Base-by-base conservation (phyloP, 2,797 vertebrate genomes). In the Otus scops region DNA sequence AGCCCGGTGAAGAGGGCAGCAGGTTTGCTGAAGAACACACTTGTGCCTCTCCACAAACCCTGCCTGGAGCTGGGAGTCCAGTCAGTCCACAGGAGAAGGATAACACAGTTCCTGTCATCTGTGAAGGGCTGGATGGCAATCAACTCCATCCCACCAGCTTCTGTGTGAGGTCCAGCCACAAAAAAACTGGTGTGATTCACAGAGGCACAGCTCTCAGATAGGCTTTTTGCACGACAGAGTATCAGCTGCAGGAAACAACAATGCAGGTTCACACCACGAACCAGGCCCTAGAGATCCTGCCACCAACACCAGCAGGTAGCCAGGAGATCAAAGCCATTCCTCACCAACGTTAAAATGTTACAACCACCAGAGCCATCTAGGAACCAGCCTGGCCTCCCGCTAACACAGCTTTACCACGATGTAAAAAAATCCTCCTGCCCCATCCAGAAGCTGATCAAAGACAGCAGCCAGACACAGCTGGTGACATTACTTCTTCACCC, bases 211-310 rank as follows among this genome's bases (percentile, higher is more conserved):
- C 9, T 65, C n/a, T 48, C 23, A n/a, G 32, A 41, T 73, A 61
- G 1, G 1, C 9, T 45, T 69, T 64, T 30, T 17, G 4, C n/a
- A 7, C 3, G 14, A 53, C 1, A 13, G 3, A 64, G 7, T 10
- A 64, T 24, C 45, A 89, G 23, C 30, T 76, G 7, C 22, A 71
- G 6, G 7, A 70, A 64, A 78, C 4, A 6, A 75, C 6, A 3
- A 4, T 2, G 3, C 10, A 59, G 9, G 14, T 11, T 69, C 26
- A 7, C 45, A 47, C 6, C 10, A 43, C 3, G 14, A 73, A 59
- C 16, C 4, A 54, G 13, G 7, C n/a, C 22, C 20, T 21, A 48
- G 7, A 71, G 18, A 82, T 12, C 15, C 41, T 22, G 6, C 19
- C 47, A 61, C 36, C 20, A 41, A 56, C 15, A 88, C 8, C 11